Evolutionary conservation across 2,113 vertebrate species (phyloP), one percentile per base, ranked within the genome.

Genomic region (Cnemophilus loriae): DNA sequence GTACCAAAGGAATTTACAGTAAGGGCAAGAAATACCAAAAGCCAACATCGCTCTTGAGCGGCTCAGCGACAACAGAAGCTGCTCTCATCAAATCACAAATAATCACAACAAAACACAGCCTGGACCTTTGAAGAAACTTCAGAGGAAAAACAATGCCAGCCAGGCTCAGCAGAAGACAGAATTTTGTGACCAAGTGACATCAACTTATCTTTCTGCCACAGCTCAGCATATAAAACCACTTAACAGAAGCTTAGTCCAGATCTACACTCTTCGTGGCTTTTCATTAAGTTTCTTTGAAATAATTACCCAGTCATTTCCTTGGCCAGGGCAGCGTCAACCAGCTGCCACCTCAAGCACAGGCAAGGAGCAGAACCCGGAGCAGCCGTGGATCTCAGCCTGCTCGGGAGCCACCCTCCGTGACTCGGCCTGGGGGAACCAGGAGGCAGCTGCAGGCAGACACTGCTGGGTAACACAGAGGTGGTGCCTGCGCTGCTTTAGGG

Each of bases 271-370:
- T 65, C 1, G 1, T 3, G 2, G 87, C 70, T 94, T 89, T 86
- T 90, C 95, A 84, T 96, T 90, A 93, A 59, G 84, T 95, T 95
- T 78, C 91, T 95, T 42, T 94, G 87, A 91, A 94, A 77, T 82
- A 85, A 89, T 77, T 61, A 87, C 4, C 46, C 4, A 56, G 81
- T 26, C 71, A 81, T 73, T 77, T 95, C 86, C 77, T 50, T 0
- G 1, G 64, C 56, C 84, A 49, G 39, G 2, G 7, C 23, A 67
- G 87, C 55, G 1, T 88, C 91, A 82, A 55, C 26, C 52, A 91
- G 93, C 93, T 91, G 84, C 81, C 82, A 84, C 73, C 84, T 64
- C 91, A 33, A 81, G 68, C 2, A 18, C 56, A 39, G 6, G 42
- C 35, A 11, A 56, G 59, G 73, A 92, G 77, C 73, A 81, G 49